These are phyloP conservation scores for Platichthys flesus DNA, from an alignment of 2,113 vertebrate genomes.

Conservation along the genomic window DNA sequence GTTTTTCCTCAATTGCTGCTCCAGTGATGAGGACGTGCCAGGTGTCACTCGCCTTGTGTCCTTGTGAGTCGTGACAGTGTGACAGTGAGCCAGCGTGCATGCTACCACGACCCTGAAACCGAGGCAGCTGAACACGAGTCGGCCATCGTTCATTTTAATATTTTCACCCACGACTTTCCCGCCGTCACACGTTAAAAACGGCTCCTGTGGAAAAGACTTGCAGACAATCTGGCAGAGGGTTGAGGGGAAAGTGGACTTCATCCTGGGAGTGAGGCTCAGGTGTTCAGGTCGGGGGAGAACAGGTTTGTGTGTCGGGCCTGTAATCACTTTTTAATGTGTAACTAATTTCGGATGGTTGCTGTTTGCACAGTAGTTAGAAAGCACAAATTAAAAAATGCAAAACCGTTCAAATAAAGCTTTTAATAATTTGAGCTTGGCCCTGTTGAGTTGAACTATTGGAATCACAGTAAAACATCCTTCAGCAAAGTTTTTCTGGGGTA, in stretches of 20 bases:
- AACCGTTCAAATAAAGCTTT: too few relatives aligned
- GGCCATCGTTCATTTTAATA: not conserved
- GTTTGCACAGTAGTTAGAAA: not conserved
- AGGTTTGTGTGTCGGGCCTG: not conserved
- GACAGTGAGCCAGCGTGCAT: not conserved
- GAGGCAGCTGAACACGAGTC: not conserved
- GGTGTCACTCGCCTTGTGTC: not conserved
- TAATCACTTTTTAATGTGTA: slow-evolving; percentile 10
- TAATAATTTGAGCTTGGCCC: too few relatives aligned
- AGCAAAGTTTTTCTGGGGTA: not conserved
- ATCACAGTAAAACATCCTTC: slow-evolving; percentile 18
- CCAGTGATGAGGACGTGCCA: not conserved
- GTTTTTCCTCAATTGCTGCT: not conserved
- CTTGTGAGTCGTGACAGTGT: not conserved
- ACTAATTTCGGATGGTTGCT: not conserved
- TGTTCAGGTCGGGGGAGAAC: not conserved
- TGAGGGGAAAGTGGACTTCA: not conserved
- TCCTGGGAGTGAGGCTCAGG: not conserved
- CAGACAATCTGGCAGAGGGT: not conserved
- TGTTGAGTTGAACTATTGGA: not conserved
- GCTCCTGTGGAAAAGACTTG: not conserved
- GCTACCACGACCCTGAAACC: not conserved
- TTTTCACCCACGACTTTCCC: not conserved
- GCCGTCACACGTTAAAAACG: not conserved
- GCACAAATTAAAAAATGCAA: too few relatives aligned